phyloP scores from a whole-genome alignment of 2,888 invertebrate genomes.

The Anthophora plumipes region DNA sequence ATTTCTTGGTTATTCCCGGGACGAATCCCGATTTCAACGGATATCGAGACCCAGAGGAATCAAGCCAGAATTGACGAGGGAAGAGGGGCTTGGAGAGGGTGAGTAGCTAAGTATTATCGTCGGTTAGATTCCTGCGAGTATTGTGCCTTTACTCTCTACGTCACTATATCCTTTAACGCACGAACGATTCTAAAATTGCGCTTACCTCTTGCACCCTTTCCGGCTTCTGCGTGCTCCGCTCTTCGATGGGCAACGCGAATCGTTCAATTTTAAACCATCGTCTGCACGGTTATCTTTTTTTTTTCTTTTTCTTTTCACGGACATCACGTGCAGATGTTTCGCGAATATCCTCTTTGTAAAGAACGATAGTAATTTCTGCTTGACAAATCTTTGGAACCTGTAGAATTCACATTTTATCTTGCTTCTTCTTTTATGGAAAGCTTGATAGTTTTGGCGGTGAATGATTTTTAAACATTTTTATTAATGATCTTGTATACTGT shows the following conservation, averaged over 20 bases:
- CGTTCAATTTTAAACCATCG: constrained; percentile 21
- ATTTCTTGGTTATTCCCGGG: constrained; percentile 44
- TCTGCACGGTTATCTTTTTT: not conserved
- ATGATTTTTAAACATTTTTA: too few relatives aligned
- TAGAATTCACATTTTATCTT: not conserved
- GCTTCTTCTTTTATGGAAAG: not conserved
- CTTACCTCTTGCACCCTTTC: constrained; percentile 15
- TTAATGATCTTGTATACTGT: too few relatives aligned
- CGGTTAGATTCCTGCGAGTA: constrained; percentile 36
- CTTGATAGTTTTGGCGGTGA: not conserved
- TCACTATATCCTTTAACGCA: constrained; percentile 44
- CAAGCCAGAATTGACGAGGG: not conserved
- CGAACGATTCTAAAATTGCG: constrained; percentile 48
- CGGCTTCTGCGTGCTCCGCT: constrained; percentile 4
- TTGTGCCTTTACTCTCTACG: constrained; percentile 22
- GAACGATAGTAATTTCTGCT: not conserved
- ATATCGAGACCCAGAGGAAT: constrained; percentile 32
- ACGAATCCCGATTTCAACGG: constrained; percentile 22
- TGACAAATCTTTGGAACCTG: constrained; percentile 1
- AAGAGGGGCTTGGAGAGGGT: constrained; percentile 9
- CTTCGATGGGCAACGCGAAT: constrained; percentile 2
- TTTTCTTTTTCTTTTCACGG: not conserved
- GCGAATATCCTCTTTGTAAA: not conserved
- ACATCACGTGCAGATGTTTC: not conserved
- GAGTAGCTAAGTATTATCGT: constrained; percentile 47